phyloP scores from a whole-genome alignment of 1,140 invertebrate genomes.

The Hyphantria cunea region DNA sequence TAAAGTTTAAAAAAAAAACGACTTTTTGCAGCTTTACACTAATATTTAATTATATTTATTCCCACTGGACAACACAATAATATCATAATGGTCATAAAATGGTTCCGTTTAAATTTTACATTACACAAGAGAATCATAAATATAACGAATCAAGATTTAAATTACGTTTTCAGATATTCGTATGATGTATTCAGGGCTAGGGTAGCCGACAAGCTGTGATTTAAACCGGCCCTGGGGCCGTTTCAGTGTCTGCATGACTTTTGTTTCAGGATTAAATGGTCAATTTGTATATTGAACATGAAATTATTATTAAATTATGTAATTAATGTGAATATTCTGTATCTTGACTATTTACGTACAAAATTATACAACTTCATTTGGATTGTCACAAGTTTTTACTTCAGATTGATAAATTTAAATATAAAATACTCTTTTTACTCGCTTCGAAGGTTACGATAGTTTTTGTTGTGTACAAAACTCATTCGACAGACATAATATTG shows the following conservation, averaged over 20 bases:
- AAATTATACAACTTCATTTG: too few species aligned
- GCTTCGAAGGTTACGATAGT: too few species aligned
- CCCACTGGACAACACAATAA: constrained; percentile 31
- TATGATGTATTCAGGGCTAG: constrained; percentile 40
- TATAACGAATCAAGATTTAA: constrained; percentile 45
- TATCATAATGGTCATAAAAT: constrained; percentile 30
- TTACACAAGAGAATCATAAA: constrained; percentile 46
- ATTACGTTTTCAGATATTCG: constrained; percentile 43
- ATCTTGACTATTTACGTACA: too few species aligned
- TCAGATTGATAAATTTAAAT: too few species aligned
- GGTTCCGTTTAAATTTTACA: constrained; percentile 28
- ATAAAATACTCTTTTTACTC: too few species aligned
- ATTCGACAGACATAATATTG: too few species aligned
- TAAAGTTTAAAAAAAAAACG: too few species aligned
- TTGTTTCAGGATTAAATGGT: constrained; percentile 1
- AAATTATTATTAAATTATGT: too few species aligned
- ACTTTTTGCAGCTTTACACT: not conserved
- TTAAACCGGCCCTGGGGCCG: constrained; percentile 32
- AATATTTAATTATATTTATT: constrained; percentile 13
- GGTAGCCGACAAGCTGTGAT: constrained; percentile 31
- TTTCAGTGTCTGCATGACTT: constrained; percentile 3
- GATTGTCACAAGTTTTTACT: too few species aligned
- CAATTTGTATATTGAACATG: not conserved
- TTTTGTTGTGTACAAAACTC: too few species aligned
- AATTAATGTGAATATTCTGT: too few species aligned